These are phyloP conservation scores for Campoplex nolae DNA, from an alignment of 2,888 invertebrate genomes.

Conservation along the genomic window DNA sequence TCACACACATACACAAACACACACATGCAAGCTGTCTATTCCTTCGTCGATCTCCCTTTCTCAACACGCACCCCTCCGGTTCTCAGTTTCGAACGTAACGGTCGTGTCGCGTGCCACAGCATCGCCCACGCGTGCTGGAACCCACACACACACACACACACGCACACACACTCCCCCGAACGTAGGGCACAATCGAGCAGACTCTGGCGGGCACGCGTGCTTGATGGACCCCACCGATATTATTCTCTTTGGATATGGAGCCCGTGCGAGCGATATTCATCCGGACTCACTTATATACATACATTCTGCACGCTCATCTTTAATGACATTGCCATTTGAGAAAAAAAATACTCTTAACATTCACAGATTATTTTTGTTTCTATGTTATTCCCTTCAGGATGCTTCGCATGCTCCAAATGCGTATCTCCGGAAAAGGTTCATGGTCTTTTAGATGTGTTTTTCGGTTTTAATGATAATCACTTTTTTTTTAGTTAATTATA, in stretches of 20 bases:
- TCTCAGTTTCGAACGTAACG: slow-evolving; percentile 83
- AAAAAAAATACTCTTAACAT: background rate
- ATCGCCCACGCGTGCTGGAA: slow-evolving; percentile 84
- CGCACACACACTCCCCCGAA: slow-evolving; percentile 58
- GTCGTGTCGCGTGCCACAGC: slow-evolving; percentile 85
- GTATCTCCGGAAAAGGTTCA: too few species aligned
- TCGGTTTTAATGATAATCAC: too few species aligned
- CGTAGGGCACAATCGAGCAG: slow-evolving; percentile 67
- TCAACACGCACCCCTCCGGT: slow-evolving; percentile 72
- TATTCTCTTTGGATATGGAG: slow-evolving; percentile 53
- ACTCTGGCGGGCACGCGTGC: slow-evolving; percentile 67
- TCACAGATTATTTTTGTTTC: background rate
- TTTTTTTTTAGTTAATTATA: too few species aligned
- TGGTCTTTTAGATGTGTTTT: too few species aligned
- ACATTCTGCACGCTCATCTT: slow-evolving; percentile 21
- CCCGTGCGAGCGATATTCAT: slow-evolving; percentile 52
- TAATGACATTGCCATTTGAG: background rate
- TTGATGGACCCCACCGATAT: slow-evolving; percentile 69
- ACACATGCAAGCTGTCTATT: slow-evolving; percentile 40
- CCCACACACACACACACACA: slow-evolving; percentile 74
- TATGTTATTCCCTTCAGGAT: background rate
- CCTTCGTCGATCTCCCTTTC: slow-evolving; percentile 76
- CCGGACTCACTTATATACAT: slow-evolving; percentile 23
- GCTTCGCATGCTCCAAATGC: too few species aligned
- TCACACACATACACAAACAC: slow-evolving; percentile 12